A percentile compares a stretch with the other conserved stretches of the same genome.
These are phyloP conservation scores for Dinothrombium tinctorium DNA, from an alignment of 1,140 invertebrate genomes.

Conservation along the genomic window DNA sequence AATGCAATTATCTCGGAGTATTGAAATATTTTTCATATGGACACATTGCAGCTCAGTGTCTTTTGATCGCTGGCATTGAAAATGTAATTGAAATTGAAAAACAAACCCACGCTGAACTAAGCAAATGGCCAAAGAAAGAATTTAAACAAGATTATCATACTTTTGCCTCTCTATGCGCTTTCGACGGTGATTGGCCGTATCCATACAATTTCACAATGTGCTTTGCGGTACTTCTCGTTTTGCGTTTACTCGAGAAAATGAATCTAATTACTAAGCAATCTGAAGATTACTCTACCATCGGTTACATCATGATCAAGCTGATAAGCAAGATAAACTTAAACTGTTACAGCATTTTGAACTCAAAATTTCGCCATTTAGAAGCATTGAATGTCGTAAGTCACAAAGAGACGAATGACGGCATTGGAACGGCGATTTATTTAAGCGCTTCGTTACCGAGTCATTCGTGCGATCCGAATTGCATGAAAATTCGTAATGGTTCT, in stretches of 20 bases:
- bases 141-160: background rate
- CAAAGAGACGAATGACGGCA: background rate
- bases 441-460: background rate
- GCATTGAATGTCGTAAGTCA: background rate
- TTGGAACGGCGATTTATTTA: background rate
- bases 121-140: background rate
- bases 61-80: conserved; percentile 1
- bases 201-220: background rate
- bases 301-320: background rate
- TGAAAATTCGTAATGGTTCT: background rate
- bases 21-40: background rate
- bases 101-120: background rate
- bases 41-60: background rate
- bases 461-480: background rate
- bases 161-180: background rate
- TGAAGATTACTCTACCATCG: background rate
- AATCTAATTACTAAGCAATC: background rate
- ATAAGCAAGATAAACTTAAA: background rate
- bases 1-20: background rate
- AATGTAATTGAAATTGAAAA: background rate
- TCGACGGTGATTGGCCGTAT: background rate
- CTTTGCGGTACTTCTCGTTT: background rate
- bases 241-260: background rate
- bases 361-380: background rate
- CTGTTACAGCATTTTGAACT: background rate